A percentile compares a stretch with the other conserved stretches of the same genome.
phyloP scores from a whole-genome alignment of 2,888 invertebrate genomes.

The Tenthredo mesomela region DNA sequence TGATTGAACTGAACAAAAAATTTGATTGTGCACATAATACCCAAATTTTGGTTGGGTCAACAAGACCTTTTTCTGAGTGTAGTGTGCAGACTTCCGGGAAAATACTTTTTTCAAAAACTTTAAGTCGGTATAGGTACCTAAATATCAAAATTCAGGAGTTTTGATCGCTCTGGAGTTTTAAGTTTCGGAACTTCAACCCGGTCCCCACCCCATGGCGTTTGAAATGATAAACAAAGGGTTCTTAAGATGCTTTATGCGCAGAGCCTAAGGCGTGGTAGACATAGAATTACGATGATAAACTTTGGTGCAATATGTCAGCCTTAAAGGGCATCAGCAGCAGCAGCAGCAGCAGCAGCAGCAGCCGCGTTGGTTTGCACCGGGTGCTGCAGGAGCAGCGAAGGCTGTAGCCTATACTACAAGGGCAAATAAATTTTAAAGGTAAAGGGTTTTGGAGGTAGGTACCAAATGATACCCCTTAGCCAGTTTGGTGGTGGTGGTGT shows the following conservation, averaged over 20 bases:
- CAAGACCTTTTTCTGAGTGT: too few relatives aligned
- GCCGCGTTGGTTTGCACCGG: neutral
- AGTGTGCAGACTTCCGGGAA: too few relatives aligned
- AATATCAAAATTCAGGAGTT: too few relatives aligned
- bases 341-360: neutral
- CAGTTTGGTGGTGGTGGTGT: too few relatives aligned
- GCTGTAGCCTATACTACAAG: neutral
- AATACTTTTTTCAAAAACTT: too few relatives aligned
- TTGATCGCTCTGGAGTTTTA: too few relatives aligned
- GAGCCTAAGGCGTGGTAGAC: conserved; percentile 37
- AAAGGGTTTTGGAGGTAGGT: conserved; percentile 31
- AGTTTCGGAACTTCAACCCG: too few relatives aligned
- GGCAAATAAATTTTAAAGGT: conserved; percentile 40
- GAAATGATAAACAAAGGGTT: conserved; percentile 18
- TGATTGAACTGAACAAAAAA: too few relatives aligned
- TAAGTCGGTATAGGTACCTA: too few relatives aligned
- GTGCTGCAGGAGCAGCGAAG: neutral
- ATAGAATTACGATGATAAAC: conserved; percentile 52
- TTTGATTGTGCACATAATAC: too few relatives aligned
- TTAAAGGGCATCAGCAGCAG: neutral
- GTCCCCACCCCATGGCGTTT: neutral
- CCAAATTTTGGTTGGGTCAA: too few relatives aligned
- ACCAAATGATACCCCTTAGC: conserved; percentile 23
- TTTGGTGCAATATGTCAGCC: conserved; percentile 44
- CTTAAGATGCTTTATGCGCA: conserved; percentile 4